Conservation (phyloP, 2,888 invertebrate genomes). For the Oscheius onirici region DNA sequence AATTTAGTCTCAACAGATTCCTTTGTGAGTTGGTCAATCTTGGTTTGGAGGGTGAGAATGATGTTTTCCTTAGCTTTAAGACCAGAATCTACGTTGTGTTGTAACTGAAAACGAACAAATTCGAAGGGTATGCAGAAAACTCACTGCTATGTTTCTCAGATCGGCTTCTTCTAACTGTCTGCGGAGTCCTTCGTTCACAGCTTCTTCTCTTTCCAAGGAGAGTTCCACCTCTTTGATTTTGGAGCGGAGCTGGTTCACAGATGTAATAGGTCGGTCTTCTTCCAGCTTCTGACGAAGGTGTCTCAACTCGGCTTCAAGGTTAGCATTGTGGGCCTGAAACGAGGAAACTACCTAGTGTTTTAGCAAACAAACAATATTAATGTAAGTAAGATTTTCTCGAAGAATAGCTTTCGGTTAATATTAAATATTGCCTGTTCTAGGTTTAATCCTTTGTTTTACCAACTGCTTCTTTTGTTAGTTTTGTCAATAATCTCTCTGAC, state of each 20-base stretch:
- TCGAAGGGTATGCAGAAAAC: not conserved
- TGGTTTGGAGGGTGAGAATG: not conserved
- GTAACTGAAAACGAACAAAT: not conserved
- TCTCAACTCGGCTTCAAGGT: slow-evolving; percentile 22
- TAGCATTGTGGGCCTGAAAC: slow-evolving; percentile 17
- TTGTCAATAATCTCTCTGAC: too few relatives aligned
- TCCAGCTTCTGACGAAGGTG: slow-evolving; percentile 13
- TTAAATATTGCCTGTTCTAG: too few relatives aligned
- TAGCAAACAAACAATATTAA: too few relatives aligned
- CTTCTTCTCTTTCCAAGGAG: not conserved
- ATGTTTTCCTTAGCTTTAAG: slow-evolving; percentile 17
- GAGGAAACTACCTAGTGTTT: not conserved
- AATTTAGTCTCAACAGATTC: slow-evolving; percentile 28
- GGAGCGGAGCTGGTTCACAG: not conserved
- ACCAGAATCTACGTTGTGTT: not conserved
- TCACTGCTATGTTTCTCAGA: slow-evolving; percentile 15
- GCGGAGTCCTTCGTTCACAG: not conserved
- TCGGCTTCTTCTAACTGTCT: slow-evolving; percentile 19
- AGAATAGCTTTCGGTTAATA: too few relatives aligned
- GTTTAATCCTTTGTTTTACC: too few relatives aligned
- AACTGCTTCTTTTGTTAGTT: too few relatives aligned
- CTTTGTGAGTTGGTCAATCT: slow-evolving; percentile 12
- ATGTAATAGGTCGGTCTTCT: slow-evolving; percentile 19
- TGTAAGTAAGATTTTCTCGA: too few relatives aligned
- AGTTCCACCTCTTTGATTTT: slow-evolving; percentile 18